Evolutionary conservation across 2,113 vertebrate genomes (phyloP), one percentile per base, ranked within the genome.

Genomic region (Pedetes capensis): DNA sequence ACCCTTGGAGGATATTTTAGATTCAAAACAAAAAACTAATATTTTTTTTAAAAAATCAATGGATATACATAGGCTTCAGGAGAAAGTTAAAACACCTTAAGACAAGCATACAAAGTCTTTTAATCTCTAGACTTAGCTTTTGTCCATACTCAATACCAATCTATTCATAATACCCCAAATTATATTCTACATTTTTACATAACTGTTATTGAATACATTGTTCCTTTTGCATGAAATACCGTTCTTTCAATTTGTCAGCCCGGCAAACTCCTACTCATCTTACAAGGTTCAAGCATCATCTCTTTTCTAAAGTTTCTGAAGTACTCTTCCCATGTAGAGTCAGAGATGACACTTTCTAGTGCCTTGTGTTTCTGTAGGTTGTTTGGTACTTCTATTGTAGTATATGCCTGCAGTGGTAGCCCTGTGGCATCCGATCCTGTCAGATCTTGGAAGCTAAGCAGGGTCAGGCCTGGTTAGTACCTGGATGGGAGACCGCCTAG

Each of bases 61-160:
- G 64, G 74, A 69, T 61, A 23, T 64, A 7, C 49, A 72, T 37
- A 6, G 4, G 32, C 34, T 84, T 94, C 37, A 69, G 23, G 20
- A 37, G 79, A 32, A 82, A 81, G n/a, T 95, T 94, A 34, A 74
- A 90, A 90, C 17, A 92, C 47, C 42, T 81, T 51, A 81, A 4
- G 34, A 18, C 23, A 88, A 75, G 25, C n/a, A 86, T 1, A 42
- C 8, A 55, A 49, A 83, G 13, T 66, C 49, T 25, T 32, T 92
- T 49, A 11, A 29, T 49, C 18, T 75, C 47, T 47, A 91, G 34
- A 64, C 2, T 72, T 55, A 34, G 3, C 25, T 66, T 32, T 83
- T 92, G 39, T 22, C 37, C 53, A 76, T 61, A 20, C 7, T 75
- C 51, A 34, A 69, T 34, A 59, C 5, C 37, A 88, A 91, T 92